Conservation (phyloP, 2,113 vertebrate genomes). For the Catharus minimus region DNA sequence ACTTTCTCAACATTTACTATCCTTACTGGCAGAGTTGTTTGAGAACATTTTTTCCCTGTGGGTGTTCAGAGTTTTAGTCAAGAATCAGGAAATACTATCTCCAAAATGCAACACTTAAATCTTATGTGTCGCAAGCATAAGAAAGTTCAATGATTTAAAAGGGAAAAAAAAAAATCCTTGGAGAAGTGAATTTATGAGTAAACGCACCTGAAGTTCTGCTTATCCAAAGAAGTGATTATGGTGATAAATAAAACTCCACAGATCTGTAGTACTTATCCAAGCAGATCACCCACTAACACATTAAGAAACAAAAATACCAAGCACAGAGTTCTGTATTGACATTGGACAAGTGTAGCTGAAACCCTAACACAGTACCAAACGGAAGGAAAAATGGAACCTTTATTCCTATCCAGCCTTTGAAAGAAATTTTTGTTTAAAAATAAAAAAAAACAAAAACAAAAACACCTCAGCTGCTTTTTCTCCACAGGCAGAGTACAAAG, state of each 20-base stretch:
- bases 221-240: constrained; percentile 10
- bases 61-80: not conserved
- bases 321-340: constrained; percentile 23
- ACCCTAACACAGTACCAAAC: not conserved
- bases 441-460: not conserved
- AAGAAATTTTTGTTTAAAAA: constrained; percentile 1
- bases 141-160: not conserved
- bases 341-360: constrained; percentile 26
- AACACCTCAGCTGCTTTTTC: not conserved
- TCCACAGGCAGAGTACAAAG: not conserved
- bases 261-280: not conserved
- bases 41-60: not conserved
- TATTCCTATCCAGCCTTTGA: not conserved
- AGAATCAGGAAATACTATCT: constrained; percentile 1
- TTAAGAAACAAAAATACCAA: not conserved
- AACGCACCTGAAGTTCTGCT: not conserved
- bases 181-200: not conserved
- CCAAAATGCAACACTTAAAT: not conserved
- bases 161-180: not conserved
- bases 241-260: not conserved
- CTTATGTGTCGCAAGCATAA: not conserved
- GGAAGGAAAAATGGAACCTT: constrained; percentile 37
- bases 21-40: not conserved
- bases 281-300: constrained; percentile 30
- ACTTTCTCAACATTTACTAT: not conserved